phyloP scores from a whole-genome alignment of 1,140 invertebrate genomes.

The Apis mellifera region DNA sequence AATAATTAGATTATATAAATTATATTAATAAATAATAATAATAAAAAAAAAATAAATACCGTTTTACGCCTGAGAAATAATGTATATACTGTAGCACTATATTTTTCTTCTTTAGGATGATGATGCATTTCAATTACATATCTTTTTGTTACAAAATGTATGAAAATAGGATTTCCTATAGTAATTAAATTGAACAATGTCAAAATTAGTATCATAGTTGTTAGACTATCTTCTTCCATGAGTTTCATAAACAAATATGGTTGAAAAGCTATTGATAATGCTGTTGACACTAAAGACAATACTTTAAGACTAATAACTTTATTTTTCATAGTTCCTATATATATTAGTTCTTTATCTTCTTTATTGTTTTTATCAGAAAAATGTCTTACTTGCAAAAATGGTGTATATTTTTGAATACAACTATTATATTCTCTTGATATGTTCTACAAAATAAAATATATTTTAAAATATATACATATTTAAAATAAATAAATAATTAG shows the following conservation, averaged over 20 bases:
- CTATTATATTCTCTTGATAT: background rate
- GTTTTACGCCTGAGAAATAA: slow-evolving; percentile 3
- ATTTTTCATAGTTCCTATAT: slow-evolving; percentile 85
- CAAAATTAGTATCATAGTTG: slow-evolving; percentile 83
- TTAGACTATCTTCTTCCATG: slow-evolving; percentile 80
- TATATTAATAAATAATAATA: slow-evolving; percentile 66
- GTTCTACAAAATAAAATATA: background rate
- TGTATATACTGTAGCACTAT: slow-evolving; percentile 33
- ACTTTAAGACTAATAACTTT: slow-evolving; percentile 89
- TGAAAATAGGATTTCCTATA: slow-evolving; percentile 89
- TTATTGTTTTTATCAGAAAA: background rate
- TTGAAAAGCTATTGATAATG: slow-evolving; percentile 86
- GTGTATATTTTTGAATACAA: slow-evolving; percentile 13
- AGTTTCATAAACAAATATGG: slow-evolving; percentile 87
- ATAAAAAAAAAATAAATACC: slow-evolving; percentile 35
- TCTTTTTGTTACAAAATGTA: slow-evolving; percentile 92
- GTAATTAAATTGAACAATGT: slow-evolving; percentile 89
- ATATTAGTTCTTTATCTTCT: slow-evolving; percentile 74
- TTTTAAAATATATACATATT: background rate
- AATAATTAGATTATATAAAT: slow-evolving; percentile 41
- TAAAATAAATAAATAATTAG: background rate
- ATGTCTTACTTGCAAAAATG: background rate
- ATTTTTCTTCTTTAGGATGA: slow-evolving; percentile 77
- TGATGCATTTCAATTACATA: slow-evolving; percentile 92
- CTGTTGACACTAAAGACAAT: slow-evolving; percentile 90